These are phyloP conservation scores for Oreochromis aureus DNA, from an alignment of 2,113 vertebrate species.

Conservation along the genomic window DNA sequence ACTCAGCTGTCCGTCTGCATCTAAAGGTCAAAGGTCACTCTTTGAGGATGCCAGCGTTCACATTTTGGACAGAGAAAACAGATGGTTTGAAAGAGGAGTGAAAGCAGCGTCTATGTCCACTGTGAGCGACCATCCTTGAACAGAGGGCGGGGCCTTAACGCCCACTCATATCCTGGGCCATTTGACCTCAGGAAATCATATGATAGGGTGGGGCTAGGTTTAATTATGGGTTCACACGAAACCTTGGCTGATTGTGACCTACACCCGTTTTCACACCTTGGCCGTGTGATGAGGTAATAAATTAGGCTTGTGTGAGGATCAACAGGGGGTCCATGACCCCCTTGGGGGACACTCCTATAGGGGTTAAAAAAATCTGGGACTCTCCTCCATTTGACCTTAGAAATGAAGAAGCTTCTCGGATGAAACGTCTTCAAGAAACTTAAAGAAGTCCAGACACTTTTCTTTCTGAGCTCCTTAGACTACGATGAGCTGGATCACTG, in stretches of 20 bases:
- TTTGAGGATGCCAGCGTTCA: not conserved
- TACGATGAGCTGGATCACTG: not conserved
- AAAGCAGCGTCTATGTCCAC: not conserved
- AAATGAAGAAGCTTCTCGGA: not conserved
- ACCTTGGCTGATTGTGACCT: not conserved
- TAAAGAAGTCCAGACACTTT: rapidly evolving
- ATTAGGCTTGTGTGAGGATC: not conserved
- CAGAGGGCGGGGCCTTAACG: not conserved
- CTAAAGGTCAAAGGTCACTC: not conserved
- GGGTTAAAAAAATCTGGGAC: not conserved
- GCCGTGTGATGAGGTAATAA: not conserved
- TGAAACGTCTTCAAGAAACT: not conserved
- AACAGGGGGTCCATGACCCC: not conserved
- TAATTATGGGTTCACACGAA: not conserved
- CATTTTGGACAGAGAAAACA: not conserved
- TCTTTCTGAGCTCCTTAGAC: not conserved
- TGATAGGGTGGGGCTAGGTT: not conserved
- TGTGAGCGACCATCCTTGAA: not conserved
- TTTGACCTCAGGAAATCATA: not conserved
- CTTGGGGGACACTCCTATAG: rapidly evolving
- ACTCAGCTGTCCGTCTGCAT: not conserved
- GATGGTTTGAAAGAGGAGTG: not conserved
- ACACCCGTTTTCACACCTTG: not conserved
- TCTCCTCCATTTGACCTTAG: rapidly evolving
- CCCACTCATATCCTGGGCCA: not conserved